Percentiles rank a stretch among this genome's conserved stretches.
Conservation (phyloP, 1,140 invertebrate genomes). For the Tachypleus tridentatus region DNA sequence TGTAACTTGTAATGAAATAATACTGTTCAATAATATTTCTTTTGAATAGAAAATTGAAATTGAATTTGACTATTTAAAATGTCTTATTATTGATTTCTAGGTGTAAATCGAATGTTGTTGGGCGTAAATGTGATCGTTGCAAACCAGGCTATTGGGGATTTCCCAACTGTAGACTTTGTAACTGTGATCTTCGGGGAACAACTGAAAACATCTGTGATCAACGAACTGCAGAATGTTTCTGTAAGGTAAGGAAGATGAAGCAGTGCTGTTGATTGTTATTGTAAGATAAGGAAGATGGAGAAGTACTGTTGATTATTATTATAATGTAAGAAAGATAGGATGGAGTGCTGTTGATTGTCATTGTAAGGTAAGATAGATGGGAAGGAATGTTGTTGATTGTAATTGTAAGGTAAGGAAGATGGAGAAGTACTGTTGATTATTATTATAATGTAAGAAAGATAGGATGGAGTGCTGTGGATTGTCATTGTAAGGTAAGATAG, state of each 20-base stretch:
- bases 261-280: slow-evolving; percentile 64
- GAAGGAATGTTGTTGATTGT: slow-evolving; percentile 55
- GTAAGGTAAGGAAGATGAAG: slow-evolving; percentile 48
- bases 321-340: slow-evolving; percentile 49
- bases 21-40: too few species aligned
- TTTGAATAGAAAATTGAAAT: too few species aligned
- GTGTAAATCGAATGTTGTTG: slow-evolving; percentile 77
- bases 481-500: too few species aligned
- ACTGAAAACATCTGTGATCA: slow-evolving; percentile 85
- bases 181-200: slow-evolving; percentile 75
- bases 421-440: too few species aligned
- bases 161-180: slow-evolving; percentile 74
- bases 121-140: slow-evolving; percentile 78
- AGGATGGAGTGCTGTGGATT: too few species aligned
- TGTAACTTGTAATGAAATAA: too few species aligned
- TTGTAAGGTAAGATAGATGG: slow-evolving; percentile 55
- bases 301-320: slow-evolving; percentile 64
- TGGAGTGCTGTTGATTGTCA: slow-evolving; percentile 61
- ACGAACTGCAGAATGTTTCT: slow-evolving; percentile 71
- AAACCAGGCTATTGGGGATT: slow-evolving; percentile 70
- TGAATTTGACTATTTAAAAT: too few species aligned
- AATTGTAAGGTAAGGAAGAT: slow-evolving; percentile 29
- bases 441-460: too few species aligned
- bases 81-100: slow-evolving; percentile 30
- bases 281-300: slow-evolving; percentile 49